A percentile compares a stretch with the other conserved stretches of the same genome.
phyloP scores from a whole-genome alignment of 2,888 invertebrate genomes.

The Rhamphomyia laevipes region DNA sequence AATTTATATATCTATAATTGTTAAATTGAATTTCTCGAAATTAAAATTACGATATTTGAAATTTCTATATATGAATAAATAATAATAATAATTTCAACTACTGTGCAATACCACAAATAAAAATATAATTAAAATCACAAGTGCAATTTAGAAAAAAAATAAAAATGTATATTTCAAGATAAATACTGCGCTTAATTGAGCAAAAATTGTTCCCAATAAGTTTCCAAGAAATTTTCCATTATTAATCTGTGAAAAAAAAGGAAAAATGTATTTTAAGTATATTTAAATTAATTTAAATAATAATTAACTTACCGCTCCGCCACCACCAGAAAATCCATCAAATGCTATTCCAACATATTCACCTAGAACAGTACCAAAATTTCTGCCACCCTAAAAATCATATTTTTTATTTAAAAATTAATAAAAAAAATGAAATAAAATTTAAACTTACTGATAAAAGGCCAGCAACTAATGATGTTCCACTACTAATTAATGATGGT shows the following conservation, averaged over 20 bases:
- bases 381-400: conserved; percentile 26
- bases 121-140: not conserved
- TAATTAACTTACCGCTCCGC: conserved; percentile 31
- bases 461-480: conserved; percentile 31
- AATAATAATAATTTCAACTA: too few relatives aligned
- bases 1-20: too few relatives aligned
- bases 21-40: too few relatives aligned
- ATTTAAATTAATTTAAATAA: not conserved
- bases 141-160: not conserved
- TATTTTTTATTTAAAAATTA: not conserved
- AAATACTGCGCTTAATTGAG: conserved; percentile 36
- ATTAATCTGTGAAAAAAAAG: conserved; percentile 25
- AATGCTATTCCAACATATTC: conserved; percentile 33
- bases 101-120: too few relatives aligned
- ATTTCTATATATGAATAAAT: too few relatives aligned
- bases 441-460: conserved; percentile 23
- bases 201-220: conserved; percentile 33
- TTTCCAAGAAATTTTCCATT: conserved; percentile 37
- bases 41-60: too few relatives aligned
- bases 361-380: conserved; percentile 35
- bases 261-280: not conserved
- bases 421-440: not conserved
- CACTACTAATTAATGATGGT: conserved; percentile 28
- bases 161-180: conserved; percentile 7
- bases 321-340: conserved; percentile 36